Evolutionary conservation across 2,888 invertebrate genomes (phyloP).

Genomic region (Imbricaverruca yamaguchii): DNA sequence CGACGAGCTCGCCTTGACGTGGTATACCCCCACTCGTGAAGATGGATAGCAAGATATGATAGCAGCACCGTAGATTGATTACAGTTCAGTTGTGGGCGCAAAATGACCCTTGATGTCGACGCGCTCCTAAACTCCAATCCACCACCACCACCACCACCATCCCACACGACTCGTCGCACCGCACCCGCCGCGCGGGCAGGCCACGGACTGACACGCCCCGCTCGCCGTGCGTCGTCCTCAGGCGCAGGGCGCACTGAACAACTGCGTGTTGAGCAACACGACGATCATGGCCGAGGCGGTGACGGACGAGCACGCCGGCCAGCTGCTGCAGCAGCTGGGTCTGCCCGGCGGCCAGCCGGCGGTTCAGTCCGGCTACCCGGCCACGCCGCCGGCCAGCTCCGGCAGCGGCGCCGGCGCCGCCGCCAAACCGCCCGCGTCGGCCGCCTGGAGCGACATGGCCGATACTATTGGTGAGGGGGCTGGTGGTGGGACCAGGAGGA

Average conservation of each 20-base stretch:
- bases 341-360: constrained; percentile 1
- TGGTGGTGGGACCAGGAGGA: not conserved
- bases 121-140: too few relatives aligned
- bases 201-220: too few relatives aligned
- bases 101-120: too few relatives aligned
- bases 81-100: too few relatives aligned
- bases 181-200: too few relatives aligned
- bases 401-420: constrained; percentile 39
- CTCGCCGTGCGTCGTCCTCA: constrained; percentile 38
- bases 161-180: too few relatives aligned
- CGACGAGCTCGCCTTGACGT: too few relatives aligned
- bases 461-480: not conserved
- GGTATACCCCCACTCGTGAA: too few relatives aligned
- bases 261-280: constrained; percentile 89
- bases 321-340: constrained; percentile 61
- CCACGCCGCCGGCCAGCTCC: constrained; percentile 46
- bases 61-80: too few relatives aligned
- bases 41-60: too few relatives aligned
- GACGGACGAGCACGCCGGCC: constrained; percentile 78
- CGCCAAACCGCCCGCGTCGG: constrained; percentile 1
- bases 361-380: too few relatives aligned
- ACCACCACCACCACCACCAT: too few relatives aligned
- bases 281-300: constrained; percentile 93
- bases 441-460: not conserved
- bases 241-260: constrained; percentile 92